Percentiles rank a stretch among this genome's conserved stretches.
These are phyloP conservation scores for Uropsilus gracilis DNA, from an alignment of 2,113 vertebrate species.

Conservation along the genomic window DNA sequence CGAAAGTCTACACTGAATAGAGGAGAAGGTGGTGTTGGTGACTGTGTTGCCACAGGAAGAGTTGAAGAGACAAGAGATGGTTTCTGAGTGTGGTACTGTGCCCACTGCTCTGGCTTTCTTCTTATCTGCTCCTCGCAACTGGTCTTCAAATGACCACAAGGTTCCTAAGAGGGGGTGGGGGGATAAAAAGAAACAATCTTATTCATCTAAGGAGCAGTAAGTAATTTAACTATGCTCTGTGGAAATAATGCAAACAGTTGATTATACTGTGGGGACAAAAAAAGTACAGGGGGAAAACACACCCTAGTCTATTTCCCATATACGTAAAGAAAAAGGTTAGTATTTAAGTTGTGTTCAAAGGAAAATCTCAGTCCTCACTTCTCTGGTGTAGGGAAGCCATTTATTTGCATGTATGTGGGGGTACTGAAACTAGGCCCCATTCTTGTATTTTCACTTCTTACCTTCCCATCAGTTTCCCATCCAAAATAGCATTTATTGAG, in stretches of 20 bases:
- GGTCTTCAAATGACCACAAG: conserved; percentile 91
- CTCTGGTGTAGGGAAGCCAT: conserved; percentile 27
- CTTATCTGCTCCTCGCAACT: conserved; percentile 94
- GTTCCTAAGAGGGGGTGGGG: conserved; percentile 85
- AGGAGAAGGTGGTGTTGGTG: conserved; percentile 93
- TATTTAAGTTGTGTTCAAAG: conserved; percentile 30
- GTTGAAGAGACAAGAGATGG: conserved; percentile 86
- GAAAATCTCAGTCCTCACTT: conserved; percentile 46
- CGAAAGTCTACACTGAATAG: conserved; percentile 95
- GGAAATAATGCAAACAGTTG: conserved; percentile 54
- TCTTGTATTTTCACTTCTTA: conserved; percentile 34
- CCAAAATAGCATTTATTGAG: conserved; percentile 64
- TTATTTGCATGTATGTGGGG: background rate
- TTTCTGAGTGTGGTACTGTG: conserved; percentile 91
- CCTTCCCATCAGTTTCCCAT: background rate
- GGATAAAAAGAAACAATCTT: conserved; percentile 66
- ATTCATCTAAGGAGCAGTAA: conserved; percentile 46
- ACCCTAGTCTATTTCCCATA: conserved; percentile 10
- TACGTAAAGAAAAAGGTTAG: background rate
- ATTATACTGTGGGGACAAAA: conserved; percentile 11
- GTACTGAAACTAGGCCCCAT: conserved; percentile 37
- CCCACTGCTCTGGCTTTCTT: conserved; percentile 96
- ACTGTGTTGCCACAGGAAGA: conserved; percentile 87
- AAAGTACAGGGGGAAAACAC: background rate
- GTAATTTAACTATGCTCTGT: conserved; percentile 35